Base-by-base conservation (phyloP, 2,113 vertebrate genomes). In the Stictonetta naevosa region DNA sequence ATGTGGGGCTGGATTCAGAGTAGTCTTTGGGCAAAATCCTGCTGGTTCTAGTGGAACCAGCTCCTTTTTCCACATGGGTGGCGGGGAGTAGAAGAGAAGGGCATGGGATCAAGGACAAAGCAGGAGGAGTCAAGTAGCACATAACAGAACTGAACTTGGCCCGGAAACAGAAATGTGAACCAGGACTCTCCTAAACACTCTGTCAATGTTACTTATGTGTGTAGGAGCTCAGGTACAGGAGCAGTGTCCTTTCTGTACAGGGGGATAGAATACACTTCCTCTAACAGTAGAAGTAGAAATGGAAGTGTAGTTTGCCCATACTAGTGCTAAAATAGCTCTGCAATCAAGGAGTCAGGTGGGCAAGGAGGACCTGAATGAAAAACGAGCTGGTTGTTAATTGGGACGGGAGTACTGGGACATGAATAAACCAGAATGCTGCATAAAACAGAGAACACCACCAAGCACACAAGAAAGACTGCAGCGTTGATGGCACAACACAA, bases 1-100 rank as follows among this genome's bases (percentile, higher is more conserved):
- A 11, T 6, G 18, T 46, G 48, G 66, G 38, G 64, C 11, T 25
- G 60, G 62, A 53, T 75, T 55, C 0, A 0, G 50, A 28, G 11
- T 36, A 52, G 22, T 4, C 20, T 29, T 34, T 75, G 50, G 19
- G 20, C 31, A 50, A 40, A 42, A 15, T 80, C 15, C 76, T 3
- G 2, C 21, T 40, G 28, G 2, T 3, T 25, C 8, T 20, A 25
- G 10, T 13, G 66, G 38, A 23, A 71, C 25, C 38, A 38, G 20
- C 38, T 84, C 22, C 11, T 81, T 84, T 55, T 56, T 42, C 12
- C 42, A 8, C 69, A 58, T 7, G 17, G 13, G 18, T 10, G 25
- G 4, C 8, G 31, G 58, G 23, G 13, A 86, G 36, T 40, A 53
- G 52, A 40, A 73, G 64, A 40, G 67, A 81, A 78, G 81, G 91